Evolutionary conservation across 1,140 invertebrate species (phyloP), one percentile per base, ranked within the genome.

Genomic region (Brachionus rubens): DNA sequence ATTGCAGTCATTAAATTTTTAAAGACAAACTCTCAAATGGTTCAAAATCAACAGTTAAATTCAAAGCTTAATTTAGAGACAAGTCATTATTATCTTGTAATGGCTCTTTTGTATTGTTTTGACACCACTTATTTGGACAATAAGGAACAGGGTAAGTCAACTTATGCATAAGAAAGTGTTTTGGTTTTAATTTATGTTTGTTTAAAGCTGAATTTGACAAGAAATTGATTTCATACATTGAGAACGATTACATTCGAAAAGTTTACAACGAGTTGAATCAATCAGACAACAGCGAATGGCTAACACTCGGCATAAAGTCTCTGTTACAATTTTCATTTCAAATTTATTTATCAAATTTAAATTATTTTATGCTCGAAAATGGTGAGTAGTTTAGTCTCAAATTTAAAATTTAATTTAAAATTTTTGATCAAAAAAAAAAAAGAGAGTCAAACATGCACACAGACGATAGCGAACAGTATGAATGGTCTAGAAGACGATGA

Each of bases 71-170:
- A 83, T 56, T 83, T 93, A 24, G 91, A 92, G 80, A 89, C 90
- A 82, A 89, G 93, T 0, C 90, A 89, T 0, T 82, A 94, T 0
- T 88, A 90, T 24, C 82, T 95, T 4, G 86, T 91, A 41, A 91
- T 94, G 89, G 89, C 92, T 0, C 81, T 95, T 16, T 82, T 96
- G 3, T 92, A 93, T 82, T 88, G 90, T 0, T 86, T 94, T 40
- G 93, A 96, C 86, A 85, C 93, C 1, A 92, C 90, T 46, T 76
- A 83, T 77, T 87, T 93, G 30, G 86, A 87, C 54, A 87, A 88
- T 78, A 87, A 88, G 78, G 87, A 88, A 77, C 46, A 48, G n/a
- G 14, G 46, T 70, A 70, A 24, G 24, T 24, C 9, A 7, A 9
- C 5, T 33, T 36, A 16, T 59, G 14, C n/a, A 6, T 33, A 19